Percentiles rank a stretch among this genome's conserved stretches.
phyloP scores from a whole-genome alignment of 2,113 vertebrate genomes.

The Tringa solitaria region DNA sequence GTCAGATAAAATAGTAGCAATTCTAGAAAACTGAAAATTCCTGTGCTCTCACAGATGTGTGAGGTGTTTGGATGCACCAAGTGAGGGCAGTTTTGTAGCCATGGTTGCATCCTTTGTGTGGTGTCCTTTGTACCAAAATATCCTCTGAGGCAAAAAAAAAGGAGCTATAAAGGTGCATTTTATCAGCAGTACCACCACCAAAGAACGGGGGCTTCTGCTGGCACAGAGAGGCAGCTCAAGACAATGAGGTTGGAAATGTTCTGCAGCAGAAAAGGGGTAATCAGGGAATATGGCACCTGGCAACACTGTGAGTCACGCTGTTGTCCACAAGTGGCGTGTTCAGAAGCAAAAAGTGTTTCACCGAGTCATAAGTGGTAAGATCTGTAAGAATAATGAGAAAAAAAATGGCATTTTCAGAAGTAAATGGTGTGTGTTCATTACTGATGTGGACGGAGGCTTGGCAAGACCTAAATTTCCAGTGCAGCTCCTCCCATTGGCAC shows the following conservation, averaged over 20 bases:
- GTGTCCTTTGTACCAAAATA: neutral
- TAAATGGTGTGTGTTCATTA: neutral
- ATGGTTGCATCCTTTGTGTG: neutral
- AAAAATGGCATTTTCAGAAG: neutral
- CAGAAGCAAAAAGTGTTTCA: conserved; percentile 83
- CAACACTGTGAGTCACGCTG: conserved; percentile 78
- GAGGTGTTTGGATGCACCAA: neutral
- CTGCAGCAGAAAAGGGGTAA: neutral
- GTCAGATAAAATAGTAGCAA: neutral
- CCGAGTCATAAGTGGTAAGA: conserved; percentile 84
- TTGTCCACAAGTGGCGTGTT: conserved; percentile 80
- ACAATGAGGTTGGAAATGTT: neutral
- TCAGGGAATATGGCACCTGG: conserved; percentile 57
- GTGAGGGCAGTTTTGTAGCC: neutral
- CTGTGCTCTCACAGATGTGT: neutral
- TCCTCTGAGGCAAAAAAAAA: neutral
- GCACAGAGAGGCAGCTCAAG: neutral
- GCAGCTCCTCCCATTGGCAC: neutral
- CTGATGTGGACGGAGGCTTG: neutral
- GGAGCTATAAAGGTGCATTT: neutral
- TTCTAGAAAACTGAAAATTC: neutral
- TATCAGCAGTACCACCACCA: neutral
- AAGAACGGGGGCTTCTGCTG: neutral
- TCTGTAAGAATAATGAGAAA: conserved; percentile 63
- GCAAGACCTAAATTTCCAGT: neutral